phyloP scores from a whole-genome alignment of 2,888 invertebrate species.

The Drosophila crucigera region DNA sequence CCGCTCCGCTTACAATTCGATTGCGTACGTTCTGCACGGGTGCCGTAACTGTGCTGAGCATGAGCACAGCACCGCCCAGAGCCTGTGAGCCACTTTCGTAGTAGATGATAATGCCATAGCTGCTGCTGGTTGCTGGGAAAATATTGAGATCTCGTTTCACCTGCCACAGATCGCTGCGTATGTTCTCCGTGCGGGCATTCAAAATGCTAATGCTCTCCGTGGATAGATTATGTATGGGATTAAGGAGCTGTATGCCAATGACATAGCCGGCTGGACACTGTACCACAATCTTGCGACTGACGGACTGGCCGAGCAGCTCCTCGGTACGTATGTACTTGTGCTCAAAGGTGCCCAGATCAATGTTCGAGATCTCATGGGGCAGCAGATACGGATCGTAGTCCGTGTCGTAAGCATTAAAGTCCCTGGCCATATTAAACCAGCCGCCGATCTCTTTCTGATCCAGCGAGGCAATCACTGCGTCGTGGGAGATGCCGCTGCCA shows the following conservation, averaged over 20 bases:
- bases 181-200: conserved; percentile 90
- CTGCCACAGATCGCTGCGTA: conserved; percentile 90
- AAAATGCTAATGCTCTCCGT: conserved; percentile 93
- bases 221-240: conserved; percentile 95
- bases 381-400: conserved; percentile 91
- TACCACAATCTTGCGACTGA: conserved; percentile 88
- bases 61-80: conserved; percentile 92
- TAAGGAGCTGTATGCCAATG: conserved; percentile 94
- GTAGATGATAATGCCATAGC: conserved; percentile 91
- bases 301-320: conserved; percentile 87
- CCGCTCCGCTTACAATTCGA: conserved; percentile 91
- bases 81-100: conserved; percentile 93
- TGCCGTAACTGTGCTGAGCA: conserved; percentile 90
- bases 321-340: conserved; percentile 93
- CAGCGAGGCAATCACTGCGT: conserved; percentile 93
- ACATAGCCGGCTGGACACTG: conserved; percentile 93
- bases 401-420: conserved; percentile 89
- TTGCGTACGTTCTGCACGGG: conserved; percentile 91
- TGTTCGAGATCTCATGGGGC: conserved; percentile 87
- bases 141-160: conserved; percentile 93
- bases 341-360: conserved; percentile 90
- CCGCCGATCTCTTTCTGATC: conserved; percentile 97
- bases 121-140: conserved; percentile 95
- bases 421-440: conserved; percentile 92
- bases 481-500: conserved; percentile 95